Conservation (phyloP, 2,888 invertebrate genomes). For the Xestia sexstrigata region DNA sequence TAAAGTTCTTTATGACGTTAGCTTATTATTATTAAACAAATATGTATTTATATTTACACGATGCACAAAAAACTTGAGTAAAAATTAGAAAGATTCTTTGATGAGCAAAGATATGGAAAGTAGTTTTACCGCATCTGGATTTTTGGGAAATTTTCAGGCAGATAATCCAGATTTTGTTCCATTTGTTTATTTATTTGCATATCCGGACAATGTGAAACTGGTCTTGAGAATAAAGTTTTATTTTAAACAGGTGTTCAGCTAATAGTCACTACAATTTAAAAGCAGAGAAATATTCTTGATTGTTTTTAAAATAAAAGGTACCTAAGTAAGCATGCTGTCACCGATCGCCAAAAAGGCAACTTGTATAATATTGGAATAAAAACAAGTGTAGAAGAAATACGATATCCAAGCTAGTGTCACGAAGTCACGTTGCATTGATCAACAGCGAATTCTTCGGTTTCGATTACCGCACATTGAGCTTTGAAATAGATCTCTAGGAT, state of each 20-base stretch:
- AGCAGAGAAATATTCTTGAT: not conserved
- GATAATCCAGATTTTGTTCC: not conserved
- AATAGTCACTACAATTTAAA: not conserved
- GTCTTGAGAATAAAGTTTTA: not conserved
- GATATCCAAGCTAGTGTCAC: constrained; percentile 52
- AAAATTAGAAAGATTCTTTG: not conserved
- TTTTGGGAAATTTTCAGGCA: not conserved
- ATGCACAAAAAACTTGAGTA: constrained; percentile 14
- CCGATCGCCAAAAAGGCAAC: constrained; percentile 23
- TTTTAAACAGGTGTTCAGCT: not conserved
- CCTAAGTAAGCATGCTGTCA: not conserved
- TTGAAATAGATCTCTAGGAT: constrained; percentile 57
- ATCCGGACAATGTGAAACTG: not conserved
- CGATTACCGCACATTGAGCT: constrained; percentile 61
- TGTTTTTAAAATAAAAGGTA: constrained; percentile 6
- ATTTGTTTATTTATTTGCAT: not conserved
- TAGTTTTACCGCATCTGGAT: not conserved
- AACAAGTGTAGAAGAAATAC: constrained; percentile 47
- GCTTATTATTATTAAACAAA: no score
- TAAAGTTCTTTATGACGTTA: constrained; percentile 24
- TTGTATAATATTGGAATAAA: constrained; percentile 21
- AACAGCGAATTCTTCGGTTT: constrained; percentile 56
- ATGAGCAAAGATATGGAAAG: no score
- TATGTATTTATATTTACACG: no score
- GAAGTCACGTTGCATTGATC: constrained; percentile 63